Evolutionary conservation across 2,113 vertebrate genomes (phyloP).

Genomic region (Bubo blakistoni): DNA sequence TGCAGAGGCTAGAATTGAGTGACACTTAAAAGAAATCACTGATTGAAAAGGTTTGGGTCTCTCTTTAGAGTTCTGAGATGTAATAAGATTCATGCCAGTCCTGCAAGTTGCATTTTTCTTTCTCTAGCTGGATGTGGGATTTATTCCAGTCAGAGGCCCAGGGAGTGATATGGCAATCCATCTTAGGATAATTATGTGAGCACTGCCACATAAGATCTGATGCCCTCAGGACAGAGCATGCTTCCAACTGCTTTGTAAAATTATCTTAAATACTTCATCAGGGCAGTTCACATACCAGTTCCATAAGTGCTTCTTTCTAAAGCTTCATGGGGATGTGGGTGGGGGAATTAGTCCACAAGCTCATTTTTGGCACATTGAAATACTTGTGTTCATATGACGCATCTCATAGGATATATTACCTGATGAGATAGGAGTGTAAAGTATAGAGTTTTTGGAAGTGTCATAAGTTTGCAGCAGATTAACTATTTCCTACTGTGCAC

Average conservation of each 20-base stretch:
- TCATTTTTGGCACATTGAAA: constrained; percentile 31
- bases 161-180: not conserved
- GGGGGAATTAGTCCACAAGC: constrained; percentile 26
- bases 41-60: constrained; percentile 23
- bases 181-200: constrained; percentile 8
- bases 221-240: constrained; percentile 9
- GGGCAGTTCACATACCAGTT: not conserved
- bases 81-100: not conserved
- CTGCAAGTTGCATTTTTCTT: not conserved
- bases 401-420: not conserved
- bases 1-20: not conserved
- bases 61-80: not conserved
- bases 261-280: constrained; percentile 20
- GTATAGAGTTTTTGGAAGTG: not conserved
- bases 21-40: constrained; percentile 17
- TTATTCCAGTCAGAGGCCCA: constrained; percentile 12
- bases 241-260: not conserved
- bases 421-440: not conserved
- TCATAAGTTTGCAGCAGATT: not conserved
- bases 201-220: not conserved
- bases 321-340: not conserved
- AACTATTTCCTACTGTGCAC: not conserved
- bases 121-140: not conserved
- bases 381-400: not conserved
- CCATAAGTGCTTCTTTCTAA: constrained; percentile 21